Base-by-base conservation (phyloP, 2,113 vertebrate genomes). In the Lipotes vexillifer region DNA sequence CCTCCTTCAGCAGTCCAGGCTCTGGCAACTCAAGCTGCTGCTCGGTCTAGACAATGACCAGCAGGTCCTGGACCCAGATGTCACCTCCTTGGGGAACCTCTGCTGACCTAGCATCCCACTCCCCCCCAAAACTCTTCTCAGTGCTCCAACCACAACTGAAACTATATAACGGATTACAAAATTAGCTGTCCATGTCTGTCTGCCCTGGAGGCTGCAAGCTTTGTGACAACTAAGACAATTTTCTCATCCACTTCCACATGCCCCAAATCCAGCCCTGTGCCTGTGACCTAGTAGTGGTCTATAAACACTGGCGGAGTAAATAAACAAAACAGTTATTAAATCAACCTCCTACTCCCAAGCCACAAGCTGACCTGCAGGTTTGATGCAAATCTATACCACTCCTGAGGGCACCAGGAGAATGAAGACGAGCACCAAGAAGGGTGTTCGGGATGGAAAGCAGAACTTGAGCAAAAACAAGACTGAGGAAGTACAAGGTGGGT, bases 311-410 rank as follows among this genome's bases (percentile, higher is more conserved):
- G 21, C 71, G n/a, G 66, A 23, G 33, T 63, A 65, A 78, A 88
- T 59, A 72, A 92, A 93, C 57, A 83, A 93, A 95, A 72, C 36
- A 75, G 80, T 66, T 61, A 68, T 72, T 96, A 87, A 57, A 36
- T 36, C 65, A 55, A 80, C 49, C 49, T 86, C 55, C 36, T 81
- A 4, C 77, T 66, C 74, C 86, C 23, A 89, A 91, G 81, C 38
- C 66, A 77, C 31, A 90, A 72, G 66, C 2, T 61, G 85, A 55
- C 52, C 57, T 5, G 2, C 6, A 0, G 68, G n/a, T 66, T 36
- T n/a, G 15, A 33, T 6, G 6, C 2, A 33, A 92, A 23, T 71
- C 46, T 27, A 27, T 5, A 23, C 25, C 23, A 27, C 21, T 72
- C 41, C 49, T 4, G 25, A 81, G 20, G 29, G 46, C 61, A 25